Percentiles rank a stretch among this genome's conserved stretches.
Evolutionary conservation across 2,888 invertebrate species (phyloP).

Genomic region (Noctua pronuba): DNA sequence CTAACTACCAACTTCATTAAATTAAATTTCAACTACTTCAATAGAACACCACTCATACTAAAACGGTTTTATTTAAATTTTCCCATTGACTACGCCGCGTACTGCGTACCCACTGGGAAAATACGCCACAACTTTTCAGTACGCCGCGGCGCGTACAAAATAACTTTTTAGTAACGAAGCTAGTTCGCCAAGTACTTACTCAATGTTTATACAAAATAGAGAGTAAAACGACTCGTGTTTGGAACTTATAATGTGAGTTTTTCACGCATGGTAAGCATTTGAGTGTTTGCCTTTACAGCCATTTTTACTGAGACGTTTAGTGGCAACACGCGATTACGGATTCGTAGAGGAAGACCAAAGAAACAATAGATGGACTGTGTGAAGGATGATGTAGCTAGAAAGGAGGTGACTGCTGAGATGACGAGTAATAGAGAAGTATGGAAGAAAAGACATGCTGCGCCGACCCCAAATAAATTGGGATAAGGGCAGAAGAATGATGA

Average conservation of each 20-base stretch:
- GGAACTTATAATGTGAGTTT: neutral
- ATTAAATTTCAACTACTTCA: neutral
- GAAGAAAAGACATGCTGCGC: too few relatives aligned
- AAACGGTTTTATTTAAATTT: conserved; percentile 44
- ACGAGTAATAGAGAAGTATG: too few relatives aligned
- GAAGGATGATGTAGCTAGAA: too few relatives aligned
- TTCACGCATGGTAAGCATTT: conserved; percentile 1
- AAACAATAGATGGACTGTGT: too few relatives aligned
- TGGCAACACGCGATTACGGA: neutral
- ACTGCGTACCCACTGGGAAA: conserved; percentile 34
- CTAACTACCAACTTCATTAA: neutral
- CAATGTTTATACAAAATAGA: conserved; percentile 24
- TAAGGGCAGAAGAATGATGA: too few relatives aligned
- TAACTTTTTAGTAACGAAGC: conserved; percentile 34
- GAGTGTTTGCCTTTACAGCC: neutral
- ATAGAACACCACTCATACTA: conserved; percentile 16
- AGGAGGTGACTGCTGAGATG: too few relatives aligned
- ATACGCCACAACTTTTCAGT: conserved; percentile 33
- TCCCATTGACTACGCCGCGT: conserved; percentile 46
- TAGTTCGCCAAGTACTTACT: conserved; percentile 19
- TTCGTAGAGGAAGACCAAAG: too few relatives aligned
- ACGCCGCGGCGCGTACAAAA: conserved; percentile 18
- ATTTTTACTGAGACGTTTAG: neutral
- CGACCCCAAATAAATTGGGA: too few relatives aligned
- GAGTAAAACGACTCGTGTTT: neutral